Base-by-base conservation (phyloP, 2,888 invertebrate species). In the Tenthredo amoena region DNA sequence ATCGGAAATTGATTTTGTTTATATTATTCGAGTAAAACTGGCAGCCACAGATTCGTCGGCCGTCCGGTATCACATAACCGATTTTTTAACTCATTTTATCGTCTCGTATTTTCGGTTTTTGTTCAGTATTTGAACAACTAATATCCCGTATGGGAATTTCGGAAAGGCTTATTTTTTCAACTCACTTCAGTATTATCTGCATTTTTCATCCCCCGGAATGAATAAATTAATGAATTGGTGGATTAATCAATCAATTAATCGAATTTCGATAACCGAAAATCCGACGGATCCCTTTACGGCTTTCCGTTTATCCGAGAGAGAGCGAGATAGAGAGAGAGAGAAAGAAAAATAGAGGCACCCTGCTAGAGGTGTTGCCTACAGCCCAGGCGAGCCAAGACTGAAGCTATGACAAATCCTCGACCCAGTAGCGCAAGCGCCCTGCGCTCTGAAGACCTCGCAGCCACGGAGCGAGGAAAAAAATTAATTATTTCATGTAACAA, bases 351-450 rank as follows among this genome's bases (percentile, higher is more conserved):
- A 83, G 83, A 68, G 50, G 37, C 43, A 34, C 83, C 31, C 50
- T 58, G 83, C 50, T 68, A 43, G 83, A 83, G 83, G 89, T 91
- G 90, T 89, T 91, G 91, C 91, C 90, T 90, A 90, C 88, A 91
- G 91, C 92, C 92, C 92, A 92, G 92, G 91, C 92, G 90, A 92
- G 91, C 92, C 91, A 91, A 91, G 91, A 92, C 92, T 92, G 92
- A 91, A 88, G 89, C 91, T 89, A 89, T 90, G 91, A 91, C 91
- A 91, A 91, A 90, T 89, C 87, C 88, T 86, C 81, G 86, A 86
- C 84, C 87, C 85, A 87, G 87, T 88, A 86, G 89, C 88, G 88
- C 86, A 87, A 85, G 90, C 91, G 89, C 89, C 87, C 31, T 86
- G 88, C 88, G 89, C 90, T 86, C 81, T 85, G 85, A 86, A 87